Evolutionary conservation across 2,113 vertebrate genomes (phyloP).

Genomic region (Apus apus): DNA sequence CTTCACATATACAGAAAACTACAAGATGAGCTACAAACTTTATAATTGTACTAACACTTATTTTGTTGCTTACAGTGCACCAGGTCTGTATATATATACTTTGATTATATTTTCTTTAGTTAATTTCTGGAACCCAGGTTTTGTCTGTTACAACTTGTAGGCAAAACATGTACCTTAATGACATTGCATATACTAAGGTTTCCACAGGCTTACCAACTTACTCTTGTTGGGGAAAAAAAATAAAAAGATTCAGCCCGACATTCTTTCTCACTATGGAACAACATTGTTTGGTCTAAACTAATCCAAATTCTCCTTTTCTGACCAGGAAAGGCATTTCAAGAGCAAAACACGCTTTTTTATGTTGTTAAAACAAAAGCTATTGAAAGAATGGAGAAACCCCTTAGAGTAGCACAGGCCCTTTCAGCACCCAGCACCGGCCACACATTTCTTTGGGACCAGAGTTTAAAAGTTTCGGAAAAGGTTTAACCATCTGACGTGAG

Average conservation of each 20-base stretch:
- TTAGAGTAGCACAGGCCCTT: background rate
- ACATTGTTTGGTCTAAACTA: background rate
- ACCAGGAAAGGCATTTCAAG: background rate
- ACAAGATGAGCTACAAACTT: background rate
- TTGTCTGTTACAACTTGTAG: background rate
- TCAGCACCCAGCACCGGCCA: background rate
- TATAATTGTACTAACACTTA: background rate
- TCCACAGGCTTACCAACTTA: background rate
- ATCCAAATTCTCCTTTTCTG: background rate
- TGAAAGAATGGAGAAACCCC: background rate
- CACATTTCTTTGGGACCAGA: background rate
- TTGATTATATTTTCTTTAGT: background rate
- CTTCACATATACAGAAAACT: background rate
- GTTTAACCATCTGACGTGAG: constrained; percentile 49
- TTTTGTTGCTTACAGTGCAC: background rate
- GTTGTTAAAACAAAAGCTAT: background rate
- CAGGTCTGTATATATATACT: background rate
- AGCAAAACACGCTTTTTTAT: background rate
- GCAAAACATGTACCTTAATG: background rate
- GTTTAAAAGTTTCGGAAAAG: background rate
- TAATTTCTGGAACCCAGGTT: background rate
- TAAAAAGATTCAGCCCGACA: background rate
- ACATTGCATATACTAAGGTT: background rate
- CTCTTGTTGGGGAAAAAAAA: background rate
- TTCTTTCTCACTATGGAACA: background rate